These are phyloP conservation scores for Brienomyrus brachyistius DNA, from an alignment of 2,113 vertebrate species.

Conservation along the genomic window DNA sequence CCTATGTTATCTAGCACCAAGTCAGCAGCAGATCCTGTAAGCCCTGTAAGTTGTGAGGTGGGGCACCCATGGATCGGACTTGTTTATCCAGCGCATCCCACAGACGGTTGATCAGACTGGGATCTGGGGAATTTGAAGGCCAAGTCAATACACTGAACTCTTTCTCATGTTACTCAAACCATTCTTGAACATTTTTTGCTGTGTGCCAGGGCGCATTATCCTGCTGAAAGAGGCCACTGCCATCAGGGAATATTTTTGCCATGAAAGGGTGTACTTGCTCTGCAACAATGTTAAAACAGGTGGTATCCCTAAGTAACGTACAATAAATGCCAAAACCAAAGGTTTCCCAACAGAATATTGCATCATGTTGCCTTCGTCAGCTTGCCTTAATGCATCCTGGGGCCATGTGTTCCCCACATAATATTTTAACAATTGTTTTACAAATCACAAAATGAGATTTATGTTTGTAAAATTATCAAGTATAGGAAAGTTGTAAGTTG, in stretches of 20 bases:
- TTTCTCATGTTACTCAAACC: background rate
- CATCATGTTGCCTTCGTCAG: background rate
- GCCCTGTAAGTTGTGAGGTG: background rate
- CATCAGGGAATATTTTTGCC: too few relatives aligned
- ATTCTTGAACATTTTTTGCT: background rate
- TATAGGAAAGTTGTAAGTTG: background rate
- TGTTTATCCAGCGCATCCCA: background rate
- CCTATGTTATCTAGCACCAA: background rate
- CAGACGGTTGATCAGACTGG: background rate
- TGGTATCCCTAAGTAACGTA: background rate
- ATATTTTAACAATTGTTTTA: background rate
- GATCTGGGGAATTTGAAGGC: background rate
- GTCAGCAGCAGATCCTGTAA: background rate
- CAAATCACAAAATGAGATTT: background rate
- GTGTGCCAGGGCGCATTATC: too few relatives aligned
- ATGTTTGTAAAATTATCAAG: background rate
- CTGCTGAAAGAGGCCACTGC: too few relatives aligned
- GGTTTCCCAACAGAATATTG: too few relatives aligned
- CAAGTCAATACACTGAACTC: background rate
- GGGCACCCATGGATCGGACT: background rate
- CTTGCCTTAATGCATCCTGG: background rate
- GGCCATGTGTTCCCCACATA: background rate
- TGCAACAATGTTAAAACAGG: background rate
- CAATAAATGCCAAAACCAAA: background rate
- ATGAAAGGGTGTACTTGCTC: too few relatives aligned